Base-by-base conservation (phyloP, 1,140 invertebrate genomes). In the Meteorus sp. region DNA sequence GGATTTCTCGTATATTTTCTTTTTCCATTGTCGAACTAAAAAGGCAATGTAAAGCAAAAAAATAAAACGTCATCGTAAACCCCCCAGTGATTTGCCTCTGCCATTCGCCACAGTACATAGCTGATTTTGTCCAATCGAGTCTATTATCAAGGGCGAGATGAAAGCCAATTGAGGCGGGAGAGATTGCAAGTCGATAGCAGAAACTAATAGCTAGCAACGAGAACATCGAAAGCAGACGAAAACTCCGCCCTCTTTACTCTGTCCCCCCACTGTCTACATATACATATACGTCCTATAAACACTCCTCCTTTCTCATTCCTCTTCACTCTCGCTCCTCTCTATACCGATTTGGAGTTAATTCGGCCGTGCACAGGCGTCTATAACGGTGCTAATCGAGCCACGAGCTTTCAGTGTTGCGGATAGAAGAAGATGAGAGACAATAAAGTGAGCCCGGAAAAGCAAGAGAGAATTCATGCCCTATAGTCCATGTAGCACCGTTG, bases 361-460 rank as follows among this genome's bases (percentile, higher is more conserved):
- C 44, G 44, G 20, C 44, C 44, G 44, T 47, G 19, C 19, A 43
- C 39, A 43, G 15, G 39, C 44, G 44, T 47, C 44, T 47, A 47
- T 47, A 47, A 47, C 44, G 19, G 44, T 47, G 44, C 19, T 47
- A 47, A 47, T 47, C 44, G 44, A 47, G 39, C 39, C 39, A 43
- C 39, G 39, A 43, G 44, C 44, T 47, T 47, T 47, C 25, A 47
- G 11, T 47, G 44, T 47, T 39, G 35, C 35, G 3, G 35, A 39
- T n/a, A n/a, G 35, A 39, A 15, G 11, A 11, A 39, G 11, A 39
- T n/a, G 35, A 7, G 11, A 11, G 15, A 13, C 27, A 9, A 29
- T 29, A 9, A 9, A 29, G 9, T 4, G 27, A 29, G 27, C n/a
- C n/a, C n/a, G n/a, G n/a, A n/a, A n/a, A n/a, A n/a, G n/a, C n/a